A percentile compares a stretch with the other conserved stretches of the same genome.
phyloP scores from a whole-genome alignment of 2,113 vertebrate species.

The Lasiurus cinereus region DNA sequence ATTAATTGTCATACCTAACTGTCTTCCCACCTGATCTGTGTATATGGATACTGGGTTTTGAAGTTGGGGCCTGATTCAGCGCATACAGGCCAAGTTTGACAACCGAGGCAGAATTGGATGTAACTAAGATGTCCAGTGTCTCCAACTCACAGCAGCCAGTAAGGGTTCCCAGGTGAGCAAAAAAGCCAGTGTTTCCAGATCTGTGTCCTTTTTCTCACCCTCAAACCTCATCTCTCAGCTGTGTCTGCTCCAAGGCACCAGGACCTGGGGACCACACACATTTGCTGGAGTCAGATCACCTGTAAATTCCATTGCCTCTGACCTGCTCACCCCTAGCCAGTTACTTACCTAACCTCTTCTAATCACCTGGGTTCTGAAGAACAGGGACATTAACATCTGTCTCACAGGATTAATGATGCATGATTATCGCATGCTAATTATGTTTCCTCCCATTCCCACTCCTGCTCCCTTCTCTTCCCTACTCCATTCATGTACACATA shows the following conservation, averaged over 20 bases:
- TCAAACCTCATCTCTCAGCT: background rate
- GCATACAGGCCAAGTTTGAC: background rate
- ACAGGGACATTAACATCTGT: background rate
- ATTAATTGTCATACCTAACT: conserved; percentile 72
- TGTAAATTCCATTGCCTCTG: background rate
- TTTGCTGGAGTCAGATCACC: background rate
- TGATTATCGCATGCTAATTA: background rate
- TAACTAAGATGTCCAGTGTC: background rate
- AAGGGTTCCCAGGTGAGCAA: background rate
- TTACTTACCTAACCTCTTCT: background rate
- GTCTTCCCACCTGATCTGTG: conserved; percentile 13
- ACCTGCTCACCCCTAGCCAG: background rate
- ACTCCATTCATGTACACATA: background rate
- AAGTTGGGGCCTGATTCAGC: conserved; percentile 25
- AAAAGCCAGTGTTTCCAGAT: background rate
- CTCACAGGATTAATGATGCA: background rate
- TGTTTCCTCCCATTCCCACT: background rate
- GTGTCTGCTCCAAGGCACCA: background rate
- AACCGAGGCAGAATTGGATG: background rate
- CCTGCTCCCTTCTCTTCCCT: background rate
- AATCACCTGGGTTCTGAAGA: background rate
- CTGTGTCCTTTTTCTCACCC: background rate
- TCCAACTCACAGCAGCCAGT: background rate
- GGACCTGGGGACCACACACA: background rate
- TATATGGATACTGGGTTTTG: background rate